phyloP scores from a whole-genome alignment of 2,113 vertebrate genomes.

The Marmota flaviventris region DNA sequence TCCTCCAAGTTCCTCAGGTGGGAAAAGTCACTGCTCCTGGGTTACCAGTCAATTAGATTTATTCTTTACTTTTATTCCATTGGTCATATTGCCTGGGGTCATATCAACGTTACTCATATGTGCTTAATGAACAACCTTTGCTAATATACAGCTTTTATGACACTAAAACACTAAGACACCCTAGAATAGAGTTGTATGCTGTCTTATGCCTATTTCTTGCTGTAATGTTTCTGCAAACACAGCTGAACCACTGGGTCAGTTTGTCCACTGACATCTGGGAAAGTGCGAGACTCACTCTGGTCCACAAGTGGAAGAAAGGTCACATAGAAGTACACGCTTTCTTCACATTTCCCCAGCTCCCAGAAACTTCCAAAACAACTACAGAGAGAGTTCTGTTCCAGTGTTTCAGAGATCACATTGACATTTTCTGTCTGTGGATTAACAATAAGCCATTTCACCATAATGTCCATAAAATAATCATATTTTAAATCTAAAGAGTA shows the following conservation, averaged over 20 bases:
- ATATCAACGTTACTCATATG: not conserved
- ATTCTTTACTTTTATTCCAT: not conserved
- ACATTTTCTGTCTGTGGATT: slow-evolving; percentile 9
- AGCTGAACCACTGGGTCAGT: slow-evolving; percentile 55
- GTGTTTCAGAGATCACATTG: slow-evolving; percentile 16
- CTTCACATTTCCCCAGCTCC: slow-evolving; percentile 66
- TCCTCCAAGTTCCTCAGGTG: not conserved
- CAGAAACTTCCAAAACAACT: slow-evolving; percentile 59
- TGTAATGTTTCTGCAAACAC: slow-evolving; percentile 59
- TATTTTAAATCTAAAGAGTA: slow-evolving; percentile 46
- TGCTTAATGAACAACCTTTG: not conserved
- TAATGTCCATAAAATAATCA: not conserved
- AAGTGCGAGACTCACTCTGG: slow-evolving; percentile 61
- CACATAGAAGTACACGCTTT: not conserved
- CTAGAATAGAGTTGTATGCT: not conserved
- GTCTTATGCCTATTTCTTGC: slow-evolving; percentile 21
- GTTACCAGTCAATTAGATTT: slow-evolving; percentile 5
- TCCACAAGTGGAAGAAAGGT: slow-evolving; percentile 69
- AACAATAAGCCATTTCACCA: not conserved
- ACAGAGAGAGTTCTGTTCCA: slow-evolving; percentile 32
- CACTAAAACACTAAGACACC: not conserved
- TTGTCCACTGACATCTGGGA: slow-evolving; percentile 73
- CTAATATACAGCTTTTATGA: not conserved
- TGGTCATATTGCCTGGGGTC: not conserved
- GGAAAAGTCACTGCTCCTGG: not conserved